Percentiles rank a stretch among this genome's conserved stretches.
Conservation (phyloP, 2,113 vertebrate species). For the Misgurnus anguillicaudatus region DNA sequence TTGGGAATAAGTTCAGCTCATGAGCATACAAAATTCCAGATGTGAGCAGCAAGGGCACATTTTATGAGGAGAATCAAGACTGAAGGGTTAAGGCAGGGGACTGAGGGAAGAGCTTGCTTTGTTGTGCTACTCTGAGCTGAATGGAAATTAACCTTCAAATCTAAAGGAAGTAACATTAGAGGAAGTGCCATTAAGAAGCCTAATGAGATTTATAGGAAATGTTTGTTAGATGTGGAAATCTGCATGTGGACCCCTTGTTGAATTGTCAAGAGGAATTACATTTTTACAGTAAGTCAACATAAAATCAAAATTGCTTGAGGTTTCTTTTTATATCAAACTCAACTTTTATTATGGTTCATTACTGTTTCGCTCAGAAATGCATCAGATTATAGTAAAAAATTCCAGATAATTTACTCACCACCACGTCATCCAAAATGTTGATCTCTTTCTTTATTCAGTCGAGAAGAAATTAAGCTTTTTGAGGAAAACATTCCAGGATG, state of each 20-base stretch:
- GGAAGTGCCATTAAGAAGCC: slow-evolving; percentile 29
- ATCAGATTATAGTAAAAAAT: neutral
- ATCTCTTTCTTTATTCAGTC: no score
- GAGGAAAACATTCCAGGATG: no score
- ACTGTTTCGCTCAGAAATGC: neutral
- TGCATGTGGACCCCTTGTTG: no score
- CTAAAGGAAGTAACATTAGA: slow-evolving; percentile 40
- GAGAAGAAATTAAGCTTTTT: no score
- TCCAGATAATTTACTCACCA: no score
- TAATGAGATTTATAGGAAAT: slow-evolving; percentile 18
- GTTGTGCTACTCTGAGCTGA: slow-evolving; percentile 33
- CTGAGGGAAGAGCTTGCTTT: slow-evolving; percentile 25
- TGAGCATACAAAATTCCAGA: slow-evolving; percentile 1
- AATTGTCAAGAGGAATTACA: no score
- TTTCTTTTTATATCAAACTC: no score
- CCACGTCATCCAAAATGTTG: no score
- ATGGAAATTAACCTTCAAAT: slow-evolving; percentile 48
- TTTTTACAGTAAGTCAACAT: no score
- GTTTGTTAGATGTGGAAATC: neutral
- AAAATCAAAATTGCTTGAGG: no score
- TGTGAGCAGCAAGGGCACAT: slow-evolving; percentile 47
- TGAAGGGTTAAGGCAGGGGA: slow-evolving; percentile 33
- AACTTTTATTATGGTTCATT: neutral
- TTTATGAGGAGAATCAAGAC: slow-evolving; percentile 40
- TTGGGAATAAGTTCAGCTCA: neutral